Percentiles rank a stretch among this genome's conserved stretches.
phyloP scores from a whole-genome alignment of 2,113 vertebrate genomes.

The Pitta sordida region DNA sequence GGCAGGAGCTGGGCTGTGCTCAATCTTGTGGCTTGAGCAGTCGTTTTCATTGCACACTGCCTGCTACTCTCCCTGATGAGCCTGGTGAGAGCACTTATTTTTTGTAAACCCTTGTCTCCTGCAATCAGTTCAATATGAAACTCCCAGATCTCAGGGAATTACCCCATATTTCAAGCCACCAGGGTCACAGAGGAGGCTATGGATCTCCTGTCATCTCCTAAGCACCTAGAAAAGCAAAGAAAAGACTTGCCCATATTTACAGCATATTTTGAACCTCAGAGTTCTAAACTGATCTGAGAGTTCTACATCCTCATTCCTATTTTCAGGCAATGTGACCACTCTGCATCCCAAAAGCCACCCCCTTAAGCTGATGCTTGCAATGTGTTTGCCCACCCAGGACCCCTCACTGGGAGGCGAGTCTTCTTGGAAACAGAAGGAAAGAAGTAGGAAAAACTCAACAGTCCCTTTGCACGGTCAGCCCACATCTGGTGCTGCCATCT shows the following conservation, averaged over 20 bases:
- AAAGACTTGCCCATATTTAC: not conserved
- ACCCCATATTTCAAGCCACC: not conserved
- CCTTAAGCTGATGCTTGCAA: not conserved
- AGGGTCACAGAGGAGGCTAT: not conserved
- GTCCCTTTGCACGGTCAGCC: fast-evolving
- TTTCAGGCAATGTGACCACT: not conserved
- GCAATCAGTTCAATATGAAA: not conserved
- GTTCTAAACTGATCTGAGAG: not conserved
- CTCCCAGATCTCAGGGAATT: not conserved
- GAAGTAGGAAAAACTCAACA: not conserved
- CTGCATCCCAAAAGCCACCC: not conserved
- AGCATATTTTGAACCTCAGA: not conserved
- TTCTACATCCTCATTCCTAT: not conserved
- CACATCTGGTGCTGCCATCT: not conserved
- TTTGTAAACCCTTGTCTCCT: not conserved
- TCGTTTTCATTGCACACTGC: fast-evolving
- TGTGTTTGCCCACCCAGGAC: not conserved
- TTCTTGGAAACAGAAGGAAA: not conserved
- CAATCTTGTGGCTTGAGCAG: not conserved
- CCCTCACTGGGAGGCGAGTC: fast-evolving
- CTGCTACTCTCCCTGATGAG: not conserved
- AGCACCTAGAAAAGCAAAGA: not conserved
- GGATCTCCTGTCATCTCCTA: not conserved
- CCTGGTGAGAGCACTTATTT: not conserved
- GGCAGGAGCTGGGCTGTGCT: not conserved